These are phyloP conservation scores for Hartigia nigra DNA, from an alignment of 2,888 invertebrate species.

Conservation along the genomic window DNA sequence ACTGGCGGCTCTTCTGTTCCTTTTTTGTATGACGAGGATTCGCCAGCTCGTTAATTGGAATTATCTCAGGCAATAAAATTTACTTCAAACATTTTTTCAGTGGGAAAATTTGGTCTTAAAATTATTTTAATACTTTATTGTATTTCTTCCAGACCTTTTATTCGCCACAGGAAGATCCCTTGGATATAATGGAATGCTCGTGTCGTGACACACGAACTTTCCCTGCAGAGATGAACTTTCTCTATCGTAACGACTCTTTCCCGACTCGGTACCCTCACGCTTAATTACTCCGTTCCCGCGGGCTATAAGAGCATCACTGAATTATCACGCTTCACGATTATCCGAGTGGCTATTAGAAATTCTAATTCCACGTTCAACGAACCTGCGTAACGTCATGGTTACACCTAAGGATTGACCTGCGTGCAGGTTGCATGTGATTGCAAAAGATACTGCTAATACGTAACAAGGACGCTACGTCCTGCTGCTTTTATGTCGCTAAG, in stretches of 20 bases:
- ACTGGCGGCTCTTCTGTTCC: background rate
- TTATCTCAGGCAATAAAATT: background rate
- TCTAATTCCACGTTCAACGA: constrained; percentile 2
- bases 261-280: background rate
- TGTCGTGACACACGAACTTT: background rate
- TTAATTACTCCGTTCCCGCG: background rate
- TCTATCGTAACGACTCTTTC: background rate
- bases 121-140: background rate
- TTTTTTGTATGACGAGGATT: background rate
- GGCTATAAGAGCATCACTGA: background rate
- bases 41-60: background rate
- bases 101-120: background rate
- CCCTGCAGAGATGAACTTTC: background rate
- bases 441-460: background rate
- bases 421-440: background rate
- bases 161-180: no score
- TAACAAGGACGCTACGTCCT: background rate
- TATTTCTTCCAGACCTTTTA: background rate
- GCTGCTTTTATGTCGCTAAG: background rate
- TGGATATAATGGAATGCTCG: no score
- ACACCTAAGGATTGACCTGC: background rate
- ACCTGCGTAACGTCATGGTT: background rate
- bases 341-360: background rate
- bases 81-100: background rate
- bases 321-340: background rate